Percentiles rank a stretch among this genome's conserved stretches.
phyloP scores from a whole-genome alignment of 2,113 vertebrate genomes.

The Microcebus jonahi region DNA sequence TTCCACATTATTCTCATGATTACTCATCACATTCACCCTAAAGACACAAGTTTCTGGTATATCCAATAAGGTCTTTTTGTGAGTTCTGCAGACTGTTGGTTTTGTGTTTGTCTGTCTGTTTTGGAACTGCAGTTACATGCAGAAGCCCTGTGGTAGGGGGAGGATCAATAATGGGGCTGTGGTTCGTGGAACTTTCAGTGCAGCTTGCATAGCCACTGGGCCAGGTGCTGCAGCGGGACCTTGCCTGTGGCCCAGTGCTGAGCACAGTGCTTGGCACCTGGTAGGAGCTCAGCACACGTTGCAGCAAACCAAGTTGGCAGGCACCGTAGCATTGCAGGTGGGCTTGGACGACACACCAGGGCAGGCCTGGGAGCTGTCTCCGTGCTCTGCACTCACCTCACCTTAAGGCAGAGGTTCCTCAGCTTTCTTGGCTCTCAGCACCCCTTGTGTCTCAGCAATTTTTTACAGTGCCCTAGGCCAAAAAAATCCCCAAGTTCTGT shows the following conservation, averaged over 20 bases:
- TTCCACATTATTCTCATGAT: background rate
- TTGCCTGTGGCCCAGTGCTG: background rate
- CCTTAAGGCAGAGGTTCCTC: background rate
- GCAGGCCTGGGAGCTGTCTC: background rate
- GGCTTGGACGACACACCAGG: background rate
- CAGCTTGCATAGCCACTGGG: fast-evolving
- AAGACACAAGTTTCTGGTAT: background rate
- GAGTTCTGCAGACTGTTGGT: background rate
- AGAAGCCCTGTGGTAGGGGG: background rate
- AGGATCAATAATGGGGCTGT: background rate
- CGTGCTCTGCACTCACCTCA: background rate
- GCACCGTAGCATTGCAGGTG: background rate
- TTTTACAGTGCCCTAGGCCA: background rate
- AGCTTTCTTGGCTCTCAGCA: background rate
- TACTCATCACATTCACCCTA: background rate
- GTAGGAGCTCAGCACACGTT: background rate
- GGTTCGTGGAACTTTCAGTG: background rate
- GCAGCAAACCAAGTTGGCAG: background rate
- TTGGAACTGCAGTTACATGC: background rate
- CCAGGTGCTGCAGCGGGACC: background rate
- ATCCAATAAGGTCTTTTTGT: background rate
- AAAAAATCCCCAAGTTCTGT: background rate
- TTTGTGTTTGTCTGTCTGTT: background rate
- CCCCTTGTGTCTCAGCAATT: background rate
- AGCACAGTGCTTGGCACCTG: background rate